phyloP scores from a whole-genome alignment of 1,140 invertebrate species.

The Aethina tumida region DNA sequence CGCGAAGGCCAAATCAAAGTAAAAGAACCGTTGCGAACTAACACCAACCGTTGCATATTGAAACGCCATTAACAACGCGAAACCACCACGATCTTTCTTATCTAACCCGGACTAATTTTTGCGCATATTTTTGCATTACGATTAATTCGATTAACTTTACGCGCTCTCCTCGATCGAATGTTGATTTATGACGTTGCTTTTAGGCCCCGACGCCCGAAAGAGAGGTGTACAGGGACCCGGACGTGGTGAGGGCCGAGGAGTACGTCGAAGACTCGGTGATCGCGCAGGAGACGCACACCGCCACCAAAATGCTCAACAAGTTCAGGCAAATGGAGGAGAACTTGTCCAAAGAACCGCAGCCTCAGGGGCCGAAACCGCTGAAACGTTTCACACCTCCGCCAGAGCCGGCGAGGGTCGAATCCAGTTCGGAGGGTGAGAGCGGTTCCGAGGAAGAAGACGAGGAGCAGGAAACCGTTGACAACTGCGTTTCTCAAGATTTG shows the following conservation, averaged over 20 bases:
- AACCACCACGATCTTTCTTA: too few relatives aligned
- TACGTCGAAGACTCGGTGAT: slow-evolving; percentile 45
- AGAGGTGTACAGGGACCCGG: slow-evolving; percentile 66
- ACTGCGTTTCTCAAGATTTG: slow-evolving; percentile 25
- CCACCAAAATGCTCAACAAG: slow-evolving; percentile 71
- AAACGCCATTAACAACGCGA: too few relatives aligned
- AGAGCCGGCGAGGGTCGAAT: slow-evolving; percentile 46
- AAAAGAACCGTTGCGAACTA: too few relatives aligned
- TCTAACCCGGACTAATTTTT: too few relatives aligned
- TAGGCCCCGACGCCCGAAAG: slow-evolving; percentile 57
- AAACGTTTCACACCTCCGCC: slow-evolving; percentile 84
- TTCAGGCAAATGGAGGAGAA: slow-evolving; percentile 81
- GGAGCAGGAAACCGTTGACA: slow-evolving; percentile 40
- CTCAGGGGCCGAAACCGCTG: slow-evolving; percentile 64
- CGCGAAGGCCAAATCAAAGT: too few relatives aligned
- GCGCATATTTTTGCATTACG: too few relatives aligned
- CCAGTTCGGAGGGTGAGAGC: slow-evolving; percentile 38
- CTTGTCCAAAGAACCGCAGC: slow-evolving; percentile 44
- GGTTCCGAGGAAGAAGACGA: slow-evolving; percentile 42
- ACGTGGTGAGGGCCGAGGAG: slow-evolving; percentile 57
- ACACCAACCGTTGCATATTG: too few relatives aligned
- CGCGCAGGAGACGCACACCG: slow-evolving; percentile 59
- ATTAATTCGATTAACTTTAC: not conserved
- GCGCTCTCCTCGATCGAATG: too few relatives aligned
- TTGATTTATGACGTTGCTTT: too few relatives aligned